Conservation (phyloP, 2,797 vertebrate species). For the Enteromius unitaeniatus region DNA sequence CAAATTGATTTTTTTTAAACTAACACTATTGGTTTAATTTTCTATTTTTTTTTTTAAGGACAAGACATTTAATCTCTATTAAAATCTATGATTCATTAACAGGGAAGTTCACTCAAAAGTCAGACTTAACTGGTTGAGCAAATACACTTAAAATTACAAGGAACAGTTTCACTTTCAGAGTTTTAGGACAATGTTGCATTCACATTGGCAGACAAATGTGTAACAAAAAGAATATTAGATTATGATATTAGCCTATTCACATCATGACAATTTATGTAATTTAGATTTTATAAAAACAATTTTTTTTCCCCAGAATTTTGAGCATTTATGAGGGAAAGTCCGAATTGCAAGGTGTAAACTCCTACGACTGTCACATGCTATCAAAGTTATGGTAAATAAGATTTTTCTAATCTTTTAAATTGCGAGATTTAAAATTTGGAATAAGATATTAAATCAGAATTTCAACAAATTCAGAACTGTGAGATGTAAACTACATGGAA, state of each 20-base stretch:
- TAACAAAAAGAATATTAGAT: not conserved
- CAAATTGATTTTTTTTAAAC: slow-evolving; percentile 1
- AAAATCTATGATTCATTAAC: not conserved
- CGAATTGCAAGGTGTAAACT: too few species aligned
- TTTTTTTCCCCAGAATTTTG: not conserved
- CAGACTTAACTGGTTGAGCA: not conserved
- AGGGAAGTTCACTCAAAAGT: not conserved
- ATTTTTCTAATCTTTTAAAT: too few species aligned
- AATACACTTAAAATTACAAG: not conserved
- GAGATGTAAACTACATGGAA: too few species aligned
- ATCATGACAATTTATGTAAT: not conserved
- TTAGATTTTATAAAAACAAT: not conserved
- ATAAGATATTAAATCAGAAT: too few species aligned
- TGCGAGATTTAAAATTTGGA: too few species aligned
- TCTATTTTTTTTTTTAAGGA: not conserved
- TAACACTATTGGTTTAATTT: not conserved
- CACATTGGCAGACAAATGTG: not conserved
- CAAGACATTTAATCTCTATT: not conserved
- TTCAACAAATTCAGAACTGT: too few species aligned
- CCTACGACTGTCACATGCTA: too few species aligned
- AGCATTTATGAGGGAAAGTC: not conserved
- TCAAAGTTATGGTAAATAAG: too few species aligned
- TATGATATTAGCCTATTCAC: not conserved
- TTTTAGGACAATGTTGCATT: not conserved
- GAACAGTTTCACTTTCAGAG: not conserved